These are phyloP conservation scores for Gobio gobio DNA, from an alignment of 2,113 vertebrate species.

Conservation along the genomic window DNA sequence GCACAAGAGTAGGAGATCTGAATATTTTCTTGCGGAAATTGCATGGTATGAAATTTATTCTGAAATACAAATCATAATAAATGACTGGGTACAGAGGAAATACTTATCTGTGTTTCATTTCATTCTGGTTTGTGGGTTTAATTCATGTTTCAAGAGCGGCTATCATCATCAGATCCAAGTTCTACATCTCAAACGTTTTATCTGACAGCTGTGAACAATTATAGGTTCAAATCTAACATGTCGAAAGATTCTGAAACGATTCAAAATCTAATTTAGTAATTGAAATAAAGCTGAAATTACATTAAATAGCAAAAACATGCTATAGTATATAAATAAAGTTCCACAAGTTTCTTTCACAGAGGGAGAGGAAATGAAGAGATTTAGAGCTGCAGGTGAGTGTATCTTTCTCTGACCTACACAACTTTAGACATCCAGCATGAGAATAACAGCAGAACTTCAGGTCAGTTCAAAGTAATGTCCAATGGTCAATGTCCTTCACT, in stretches of 20 bases:
- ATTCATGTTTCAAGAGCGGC: not conserved
- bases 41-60: not conserved
- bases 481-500: slow-evolving; percentile 47
- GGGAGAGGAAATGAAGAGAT: slow-evolving; percentile 69
- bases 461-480: slow-evolving; percentile 49
- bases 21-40: not conserved
- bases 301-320: not conserved
- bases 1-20: not conserved
- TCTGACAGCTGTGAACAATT: not conserved
- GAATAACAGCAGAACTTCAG: slow-evolving; percentile 46
- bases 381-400: slow-evolving; percentile 62
- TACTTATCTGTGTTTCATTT: not conserved
- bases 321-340: not conserved
- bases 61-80: not conserved
- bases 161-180: not conserved
- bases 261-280: not conserved
- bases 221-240: not conserved
- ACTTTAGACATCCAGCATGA: not conserved
- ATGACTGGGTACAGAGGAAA: not conserved
- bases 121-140: slow-evolving; percentile 11
- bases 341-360: slow-evolving; percentile 49
- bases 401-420: slow-evolving; percentile 2
- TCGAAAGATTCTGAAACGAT: not conserved
- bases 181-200: not conserved
- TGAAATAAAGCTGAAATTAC: not conserved